Conservation (phyloP, 2,113 vertebrate genomes). For the Tringa solitaria region DNA sequence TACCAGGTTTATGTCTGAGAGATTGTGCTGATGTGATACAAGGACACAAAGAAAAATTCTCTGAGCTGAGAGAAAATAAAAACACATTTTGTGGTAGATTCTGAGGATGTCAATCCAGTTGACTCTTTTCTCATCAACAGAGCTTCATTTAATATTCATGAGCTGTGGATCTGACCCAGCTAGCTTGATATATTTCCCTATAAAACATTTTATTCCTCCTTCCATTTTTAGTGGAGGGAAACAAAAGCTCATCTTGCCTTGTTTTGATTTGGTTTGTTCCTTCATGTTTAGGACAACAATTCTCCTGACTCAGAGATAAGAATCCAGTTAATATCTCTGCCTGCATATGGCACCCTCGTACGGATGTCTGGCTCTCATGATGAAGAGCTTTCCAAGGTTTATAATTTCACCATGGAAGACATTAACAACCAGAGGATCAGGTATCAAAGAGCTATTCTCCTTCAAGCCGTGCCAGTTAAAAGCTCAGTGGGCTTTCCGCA, state of each 20-base stretch:
- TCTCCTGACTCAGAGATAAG: constrained; percentile 85
- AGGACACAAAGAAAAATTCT: not conserved
- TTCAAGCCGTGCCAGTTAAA: not conserved
- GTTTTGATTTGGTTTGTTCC: not conserved
- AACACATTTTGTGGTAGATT: not conserved
- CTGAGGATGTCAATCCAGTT: not conserved
- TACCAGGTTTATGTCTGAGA: not conserved
- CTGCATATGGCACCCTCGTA: constrained; percentile 86
- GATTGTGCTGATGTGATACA: not conserved
- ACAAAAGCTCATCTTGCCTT: not conserved
- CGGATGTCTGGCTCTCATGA: constrained; percentile 51
- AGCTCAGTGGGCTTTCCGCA: not conserved
- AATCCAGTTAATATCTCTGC: constrained; percentile 87
- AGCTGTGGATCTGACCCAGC: not conserved
- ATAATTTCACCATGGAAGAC: constrained; percentile 94
- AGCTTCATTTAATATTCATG: not conserved
- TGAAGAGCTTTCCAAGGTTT: constrained; percentile 81
- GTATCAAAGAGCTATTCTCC: constrained; percentile 60
- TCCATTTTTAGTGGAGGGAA: not conserved
- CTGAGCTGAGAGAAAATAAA: not conserved
- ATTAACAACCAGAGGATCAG: constrained; percentile 84
- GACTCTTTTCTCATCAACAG: not conserved
- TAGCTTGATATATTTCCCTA: not conserved
- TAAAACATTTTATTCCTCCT: not conserved
- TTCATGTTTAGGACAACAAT: constrained; percentile 78